Base-by-base conservation (phyloP, 2,113 vertebrate genomes). In the Gasterosteus nipponicus region DNA sequence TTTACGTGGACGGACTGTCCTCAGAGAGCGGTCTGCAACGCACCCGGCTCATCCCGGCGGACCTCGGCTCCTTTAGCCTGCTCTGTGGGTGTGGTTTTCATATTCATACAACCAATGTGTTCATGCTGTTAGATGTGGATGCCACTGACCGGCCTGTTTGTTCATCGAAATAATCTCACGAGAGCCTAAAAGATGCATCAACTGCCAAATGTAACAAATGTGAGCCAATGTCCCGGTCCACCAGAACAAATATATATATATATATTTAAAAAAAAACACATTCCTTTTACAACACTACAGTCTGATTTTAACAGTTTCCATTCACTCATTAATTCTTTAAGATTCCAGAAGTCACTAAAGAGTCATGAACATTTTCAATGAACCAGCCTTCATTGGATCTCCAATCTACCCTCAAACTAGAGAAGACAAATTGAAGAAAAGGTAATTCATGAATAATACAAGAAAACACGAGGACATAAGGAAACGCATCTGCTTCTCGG, bases 131-230 rank as follows among this genome's bases (percentile, higher is more conserved):
- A 42, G 69, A 59, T 38, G 41, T 41, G 3, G 33, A 10, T 1
- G 5, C 41, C 44, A 29, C 7, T 56, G 19, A 42, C 18, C 7
- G 51, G 16, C 29, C 1, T 1, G 56, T 29, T 44, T 29, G 18
- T 73, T 79, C 46, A 51, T 14, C 12, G 65, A 65, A 65, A 26
- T 59, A 39, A 35, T 22, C 51, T 57, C n/a, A 68, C 60, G 14
- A 9, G n/a, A 39, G 47, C 22, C 64, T 68, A 7, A 16, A 31
- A 11, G 49, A 66, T 31, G 29, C 67, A 58, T 51, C 53, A 12
- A 60, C 53, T 53, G 54, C n/a, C 54, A 38, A 19, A 56, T 54
- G 44, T 53, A 33, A 59, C 56, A 39, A 56, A 15, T 47, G 33
- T 8, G 2, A 26, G 51, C 12, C 31, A 0, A 11, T 65, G 60